Evolutionary conservation across 2,888 invertebrate species (phyloP).

Genomic region (Loripinus fragilis): DNA sequence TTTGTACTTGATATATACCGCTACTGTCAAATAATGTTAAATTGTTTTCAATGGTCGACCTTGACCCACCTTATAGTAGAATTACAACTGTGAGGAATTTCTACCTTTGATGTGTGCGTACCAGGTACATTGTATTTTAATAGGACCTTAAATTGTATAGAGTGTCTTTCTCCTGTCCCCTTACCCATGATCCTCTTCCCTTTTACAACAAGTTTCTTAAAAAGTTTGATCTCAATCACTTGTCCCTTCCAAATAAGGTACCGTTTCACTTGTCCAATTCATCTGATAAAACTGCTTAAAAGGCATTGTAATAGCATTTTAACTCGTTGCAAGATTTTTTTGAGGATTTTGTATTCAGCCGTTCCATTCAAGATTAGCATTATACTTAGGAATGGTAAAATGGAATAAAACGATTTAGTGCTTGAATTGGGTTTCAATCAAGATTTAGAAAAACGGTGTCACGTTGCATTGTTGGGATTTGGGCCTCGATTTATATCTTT

Average conservation of each 20-base stretch:
- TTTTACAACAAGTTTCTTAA: no score
- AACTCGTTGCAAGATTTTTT: conserved; percentile 8
- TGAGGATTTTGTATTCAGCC: conserved; percentile 6
- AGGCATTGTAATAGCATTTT: conserved; percentile 7
- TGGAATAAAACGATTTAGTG: conserved; percentile 14
- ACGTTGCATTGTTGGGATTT: conserved; percentile 2
- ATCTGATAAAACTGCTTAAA: conserved; percentile 10
- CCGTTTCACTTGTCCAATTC: no score
- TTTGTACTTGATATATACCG: no score
- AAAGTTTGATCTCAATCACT: no score
- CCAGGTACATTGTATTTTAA: no score
- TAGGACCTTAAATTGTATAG: no score
- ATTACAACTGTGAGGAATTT: conserved; percentile 6
- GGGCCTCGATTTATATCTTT: conserved; percentile 6
- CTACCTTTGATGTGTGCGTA: no score
- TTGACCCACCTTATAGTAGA: not conserved
- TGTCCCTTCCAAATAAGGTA: no score
- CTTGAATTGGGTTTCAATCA: conserved; percentile 12
- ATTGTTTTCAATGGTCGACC: conserved; percentile 7
- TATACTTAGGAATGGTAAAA: not conserved
- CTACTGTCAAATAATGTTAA: not conserved
- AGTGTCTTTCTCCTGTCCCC: no score
- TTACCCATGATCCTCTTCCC: no score
- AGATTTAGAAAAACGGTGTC: conserved; percentile 4
- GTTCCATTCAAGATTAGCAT: conserved; percentile 17